These are phyloP conservation scores for Torymus auratus DNA, from an alignment of 2,888 invertebrate genomes.

Conservation along the genomic window DNA sequence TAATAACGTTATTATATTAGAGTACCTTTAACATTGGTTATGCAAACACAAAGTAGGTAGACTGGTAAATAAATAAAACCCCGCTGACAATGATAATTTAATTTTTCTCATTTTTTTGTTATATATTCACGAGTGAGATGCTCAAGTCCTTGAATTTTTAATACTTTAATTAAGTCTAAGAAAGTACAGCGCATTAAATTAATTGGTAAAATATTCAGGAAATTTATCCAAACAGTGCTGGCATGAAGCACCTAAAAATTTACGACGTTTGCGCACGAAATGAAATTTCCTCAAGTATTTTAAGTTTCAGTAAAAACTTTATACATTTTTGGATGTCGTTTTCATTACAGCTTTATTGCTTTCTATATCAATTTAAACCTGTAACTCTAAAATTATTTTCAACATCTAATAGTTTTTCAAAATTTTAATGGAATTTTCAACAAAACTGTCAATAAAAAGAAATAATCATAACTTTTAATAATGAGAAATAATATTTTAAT, in stretches of 20 bases:
- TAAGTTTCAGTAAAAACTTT: too few species aligned
- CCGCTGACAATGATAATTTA: conserved; percentile 35
- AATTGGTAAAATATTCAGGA: conserved; percentile 45
- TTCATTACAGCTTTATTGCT: too few species aligned
- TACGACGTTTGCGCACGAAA: conserved; percentile 25
- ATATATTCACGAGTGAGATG: conserved; percentile 39
- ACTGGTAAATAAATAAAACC: conserved; percentile 37
- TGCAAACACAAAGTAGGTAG: conserved; percentile 29
- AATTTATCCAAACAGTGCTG: conserved; percentile 35
- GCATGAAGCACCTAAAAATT: conserved; percentile 25
- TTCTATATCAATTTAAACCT: too few species aligned
- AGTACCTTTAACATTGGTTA: conserved; percentile 40
- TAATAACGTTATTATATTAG: conserved; percentile 50
- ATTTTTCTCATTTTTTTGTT: conserved; percentile 31
- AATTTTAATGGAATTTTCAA: too few species aligned
- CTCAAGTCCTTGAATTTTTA: conserved; percentile 51
- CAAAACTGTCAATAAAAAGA: too few species aligned
- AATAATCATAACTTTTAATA: too few species aligned
- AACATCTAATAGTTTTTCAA: too few species aligned
- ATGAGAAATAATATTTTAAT: too few species aligned
- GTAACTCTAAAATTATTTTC: too few species aligned
- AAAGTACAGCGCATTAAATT: conserved; percentile 49
- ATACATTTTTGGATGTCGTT: too few species aligned
- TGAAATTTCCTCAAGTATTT: conserved; percentile 19
- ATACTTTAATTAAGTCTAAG: conserved; percentile 53